Evolutionary conservation across 2,113 vertebrate species (phyloP), one percentile per base, ranked within the genome.

Genomic region (Pagrus major): DNA sequence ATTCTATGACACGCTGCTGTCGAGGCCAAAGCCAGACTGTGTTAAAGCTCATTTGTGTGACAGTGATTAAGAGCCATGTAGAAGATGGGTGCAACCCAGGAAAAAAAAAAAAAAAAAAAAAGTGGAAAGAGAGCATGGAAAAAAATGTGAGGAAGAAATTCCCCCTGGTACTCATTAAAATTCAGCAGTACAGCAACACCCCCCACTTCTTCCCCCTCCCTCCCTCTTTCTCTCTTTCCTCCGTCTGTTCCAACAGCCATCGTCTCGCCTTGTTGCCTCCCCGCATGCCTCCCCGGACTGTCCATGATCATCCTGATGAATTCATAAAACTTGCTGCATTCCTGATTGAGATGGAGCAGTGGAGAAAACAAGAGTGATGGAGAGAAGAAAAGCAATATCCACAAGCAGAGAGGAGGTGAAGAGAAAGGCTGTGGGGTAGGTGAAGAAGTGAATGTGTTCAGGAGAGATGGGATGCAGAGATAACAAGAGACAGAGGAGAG

Each of bases 121-220:
- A n/a, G n/a, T 21, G 71, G n/a, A 80, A 81, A 35, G 33, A 29
- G 6, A 75, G 73, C 37, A 77, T 58, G 76, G 66, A 78, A 85
- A 55, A 68, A 87, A 77, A 42, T 46, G 18, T 85, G 35, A 76
- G 46, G 74, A 85, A 86, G 91, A 87, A 95, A 95, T 95, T 95
- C 95, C 95, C 95, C 70, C 56, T 65, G 83, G 93, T 88, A 92
- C 94, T 96, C 95, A 93, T 96, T 96, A 94, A 93, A 94, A 94
- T 94, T 91, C 91, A 92, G 88, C 94, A 58, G 70, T 70, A 81
- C 49, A 74, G 39, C 10, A 84, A 91, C 91, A 90, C 77, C 84
- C 66, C 68, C 70, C 68, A 52, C 78, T 71, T 67, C 76, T 60
- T 81, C 39, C 35, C 71, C 76, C 76, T 64, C 70, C 49, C 74